A percentile compares a stretch with the other conserved stretches of the same genome.
phyloP scores from a whole-genome alignment of 1,140 invertebrate species.

The Leptinotarsa defecta region DNA sequence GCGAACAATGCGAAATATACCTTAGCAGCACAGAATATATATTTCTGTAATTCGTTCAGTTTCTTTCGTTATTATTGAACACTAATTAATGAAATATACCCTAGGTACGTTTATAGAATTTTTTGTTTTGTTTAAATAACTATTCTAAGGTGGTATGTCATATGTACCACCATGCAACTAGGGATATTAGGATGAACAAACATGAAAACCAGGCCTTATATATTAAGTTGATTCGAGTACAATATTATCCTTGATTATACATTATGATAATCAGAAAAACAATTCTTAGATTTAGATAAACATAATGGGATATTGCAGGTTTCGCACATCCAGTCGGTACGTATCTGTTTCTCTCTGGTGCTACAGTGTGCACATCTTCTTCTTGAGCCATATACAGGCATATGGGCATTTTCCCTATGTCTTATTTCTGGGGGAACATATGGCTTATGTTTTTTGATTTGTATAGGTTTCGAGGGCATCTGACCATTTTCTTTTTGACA shows the following conservation, averaged over 20 bases:
- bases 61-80: too few species aligned
- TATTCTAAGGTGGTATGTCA: too few species aligned
- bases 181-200: too few species aligned
- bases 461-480: neutral
- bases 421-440: conserved; percentile 11
- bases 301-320: neutral
- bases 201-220: too few species aligned
- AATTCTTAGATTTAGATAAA: conserved; percentile 13
- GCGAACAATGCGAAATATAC: neutral
- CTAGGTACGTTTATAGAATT: too few species aligned
- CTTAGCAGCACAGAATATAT: too few species aligned
- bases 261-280: conserved; percentile 11
- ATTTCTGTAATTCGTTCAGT: too few species aligned
- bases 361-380: conserved; percentile 12
- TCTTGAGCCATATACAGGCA: conserved; percentile 14
- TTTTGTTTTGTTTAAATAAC: too few species aligned
- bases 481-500: neutral
- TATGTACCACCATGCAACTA: too few species aligned
- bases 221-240: too few species aligned
- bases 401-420: conserved; percentile 1
- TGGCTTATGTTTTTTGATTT: conserved; percentile 2
- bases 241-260: too few species aligned
- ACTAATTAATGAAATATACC: too few species aligned
- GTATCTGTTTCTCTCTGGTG: conserved; percentile 6
- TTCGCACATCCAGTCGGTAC: conserved; percentile 13